Evolutionary conservation across 37 sponge, comb jelly and placozoan genomes (phyloP).

Genomic region (Chondrosia reniformis): DNA sequence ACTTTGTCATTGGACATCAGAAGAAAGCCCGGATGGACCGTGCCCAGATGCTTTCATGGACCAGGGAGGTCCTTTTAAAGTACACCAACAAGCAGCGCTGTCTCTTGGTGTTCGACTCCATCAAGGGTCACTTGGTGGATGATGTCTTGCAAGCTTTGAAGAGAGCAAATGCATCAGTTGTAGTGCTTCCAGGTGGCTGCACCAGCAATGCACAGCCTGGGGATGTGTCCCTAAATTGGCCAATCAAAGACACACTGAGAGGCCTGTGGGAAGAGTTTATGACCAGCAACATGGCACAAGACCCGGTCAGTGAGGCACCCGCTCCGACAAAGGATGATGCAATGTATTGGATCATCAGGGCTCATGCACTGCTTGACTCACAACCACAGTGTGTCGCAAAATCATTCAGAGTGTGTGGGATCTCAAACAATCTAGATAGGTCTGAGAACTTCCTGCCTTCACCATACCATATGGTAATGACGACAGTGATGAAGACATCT

Average conservation of each 20-base stretch:
- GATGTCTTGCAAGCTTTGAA: background rate
- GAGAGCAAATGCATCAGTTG: background rate
- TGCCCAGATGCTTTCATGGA: background rate
- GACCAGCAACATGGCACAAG: background rate
- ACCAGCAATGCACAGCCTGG: background rate
- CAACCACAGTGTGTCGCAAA: background rate
- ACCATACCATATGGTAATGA: conserved; percentile 2
- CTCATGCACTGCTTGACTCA: background rate
- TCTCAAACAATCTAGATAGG: background rate
- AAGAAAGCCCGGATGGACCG: conserved; percentile 30
- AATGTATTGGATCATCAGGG: background rate
- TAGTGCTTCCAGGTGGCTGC: conserved; percentile 1
- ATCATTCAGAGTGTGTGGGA: background rate
- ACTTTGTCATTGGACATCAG: background rate
- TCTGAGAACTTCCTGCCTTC: background rate
- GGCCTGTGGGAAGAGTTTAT: background rate
- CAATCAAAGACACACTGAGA: background rate
- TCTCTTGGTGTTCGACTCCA: conserved; percentile 27
- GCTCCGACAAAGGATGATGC: background rate
- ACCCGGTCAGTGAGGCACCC: background rate
- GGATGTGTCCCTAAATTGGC: background rate
- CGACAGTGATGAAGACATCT: background rate
- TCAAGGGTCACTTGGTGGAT: conserved; percentile 3
- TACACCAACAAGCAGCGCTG: background rate
- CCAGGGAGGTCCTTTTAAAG: conserved; percentile 9